Evolutionary conservation across 2,797 vertebrate species (phyloP).

Genomic region (Trematomus bernacchii): DNA sequence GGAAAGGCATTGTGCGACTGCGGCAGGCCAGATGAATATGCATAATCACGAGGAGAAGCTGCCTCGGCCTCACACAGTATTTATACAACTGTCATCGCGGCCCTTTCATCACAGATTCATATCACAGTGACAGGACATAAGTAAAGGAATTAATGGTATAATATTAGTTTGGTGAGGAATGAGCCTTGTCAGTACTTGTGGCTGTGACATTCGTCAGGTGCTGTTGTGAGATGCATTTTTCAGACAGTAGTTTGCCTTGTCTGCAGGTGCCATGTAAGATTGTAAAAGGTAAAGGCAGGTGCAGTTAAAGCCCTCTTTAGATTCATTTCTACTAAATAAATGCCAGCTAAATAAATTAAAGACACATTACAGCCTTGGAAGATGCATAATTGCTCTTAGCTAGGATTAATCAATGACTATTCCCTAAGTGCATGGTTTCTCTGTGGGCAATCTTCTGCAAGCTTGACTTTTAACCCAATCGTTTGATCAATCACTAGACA

Average conservation of each 20-base stretch:
- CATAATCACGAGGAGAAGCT: slow-evolving; percentile 60
- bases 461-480: slow-evolving; percentile 45
- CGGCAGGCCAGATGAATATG: slow-evolving; percentile 64
- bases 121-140: slow-evolving; percentile 56
- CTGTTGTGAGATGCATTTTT: slow-evolving; percentile 41
- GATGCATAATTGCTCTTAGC: slow-evolving; percentile 49
- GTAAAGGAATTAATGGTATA: slow-evolving; percentile 58
- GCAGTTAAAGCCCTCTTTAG: slow-evolving; percentile 17
- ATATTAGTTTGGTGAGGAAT: slow-evolving; percentile 57
- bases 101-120: slow-evolving; percentile 64
- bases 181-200: slow-evolving; percentile 62
- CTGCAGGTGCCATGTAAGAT: slow-evolving; percentile 23
- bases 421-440: slow-evolving; percentile 44
- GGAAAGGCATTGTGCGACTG: slow-evolving; percentile 56
- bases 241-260: slow-evolving; percentile 22
- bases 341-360: slow-evolving; percentile 59
- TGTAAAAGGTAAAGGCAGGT: slow-evolving; percentile 3
- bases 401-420: slow-evolving; percentile 53
- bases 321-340: slow-evolving; percentile 48
- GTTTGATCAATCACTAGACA: slow-evolving; percentile 34
- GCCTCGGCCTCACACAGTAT: slow-evolving; percentile 54
- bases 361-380: slow-evolving; percentile 40
- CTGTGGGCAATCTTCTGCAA: slow-evolving; percentile 40
- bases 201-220: slow-evolving; percentile 60
- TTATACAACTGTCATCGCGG: slow-evolving; percentile 52